Evolutionary conservation across 1,140 invertebrate genomes (phyloP), one percentile per base, ranked within the genome.

Genomic region (Ceratina australensis): DNA sequence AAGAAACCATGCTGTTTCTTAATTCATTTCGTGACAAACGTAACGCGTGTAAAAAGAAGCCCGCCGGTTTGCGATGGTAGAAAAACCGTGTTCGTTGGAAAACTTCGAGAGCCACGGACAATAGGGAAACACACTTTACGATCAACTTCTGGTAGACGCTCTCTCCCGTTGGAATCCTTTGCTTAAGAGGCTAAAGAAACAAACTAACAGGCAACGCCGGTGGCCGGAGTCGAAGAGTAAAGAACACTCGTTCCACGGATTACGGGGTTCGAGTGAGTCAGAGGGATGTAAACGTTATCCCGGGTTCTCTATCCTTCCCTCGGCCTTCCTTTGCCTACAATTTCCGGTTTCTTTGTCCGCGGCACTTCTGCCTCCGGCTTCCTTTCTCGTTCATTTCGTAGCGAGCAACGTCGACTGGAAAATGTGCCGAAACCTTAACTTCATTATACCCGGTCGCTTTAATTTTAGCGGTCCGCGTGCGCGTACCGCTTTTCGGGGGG

Each of bases 381-480:
- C 16, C 56, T 42, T 56, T 47, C 54, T 20, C 20, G 24, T 56
- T 64, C 52, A 2, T 16, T 61, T 26, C 10, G 20, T 16, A 2
- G 26, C 33, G 13, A 26, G 18, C 16, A 15, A 65, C 81, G 64
- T 56, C 64, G 76, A 79, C 73, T 68, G 52, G 76, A 72, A 22
- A 76, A 82, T 69, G 76, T 71, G 79, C 76, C 67, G 79, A 73
- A 73, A 80, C 67, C 66, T 78, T 74, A 86, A 86, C 84, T 83
- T 83, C 84, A 83, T 86, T 86, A 81, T 76, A 54, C 60, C 74
- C 52, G 57, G 49, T 24, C 67, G 81, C 72, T 83, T 86, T 86
- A 86, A 86, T 86, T 86, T 86, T 57, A 63, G 61, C 61, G 82
- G 73, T n/a, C 42, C 18, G 71, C 64, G 59, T 49, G 42, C 47